Conservation (phyloP, 2,797 vertebrate genomes). For the Crocidura indochinensis region DNA sequence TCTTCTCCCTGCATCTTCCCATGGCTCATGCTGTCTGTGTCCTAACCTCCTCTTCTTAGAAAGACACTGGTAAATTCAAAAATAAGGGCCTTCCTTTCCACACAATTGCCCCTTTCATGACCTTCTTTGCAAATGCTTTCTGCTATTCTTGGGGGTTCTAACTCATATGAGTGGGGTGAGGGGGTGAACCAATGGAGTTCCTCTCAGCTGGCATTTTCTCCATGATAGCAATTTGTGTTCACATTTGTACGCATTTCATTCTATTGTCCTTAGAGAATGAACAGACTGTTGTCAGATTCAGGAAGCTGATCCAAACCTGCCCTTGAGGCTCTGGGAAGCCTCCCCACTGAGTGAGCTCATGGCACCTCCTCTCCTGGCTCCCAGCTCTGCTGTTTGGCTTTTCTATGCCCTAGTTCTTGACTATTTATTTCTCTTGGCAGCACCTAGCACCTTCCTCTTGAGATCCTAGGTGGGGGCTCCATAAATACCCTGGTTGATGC, state of each 20-base stretch:
- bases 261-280: not conserved
- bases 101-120: not conserved
- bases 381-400: not conserved
- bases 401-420: not conserved
- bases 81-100: not conserved
- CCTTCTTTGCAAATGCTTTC: not conserved
- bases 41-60: not conserved
- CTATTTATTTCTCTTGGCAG: constrained; percentile 15
- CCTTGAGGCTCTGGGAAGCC: not conserved
- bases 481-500: not conserved
- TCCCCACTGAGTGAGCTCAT: not conserved
- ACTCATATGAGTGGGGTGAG: not conserved
- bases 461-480: not conserved
- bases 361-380: not conserved
- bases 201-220: not conserved
- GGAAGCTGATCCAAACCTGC: not conserved
- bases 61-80: not conserved
- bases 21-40: no score
- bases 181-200: not conserved
- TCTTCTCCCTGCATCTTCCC: not conserved
- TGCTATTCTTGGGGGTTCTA: not conserved
- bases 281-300: not conserved
- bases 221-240: not conserved
- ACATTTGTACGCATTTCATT: not conserved
- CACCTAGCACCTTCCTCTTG: not conserved